phyloP scores from a whole-genome alignment of 2,797 vertebrate genomes.

The Lophotriccus pileatus region DNA sequence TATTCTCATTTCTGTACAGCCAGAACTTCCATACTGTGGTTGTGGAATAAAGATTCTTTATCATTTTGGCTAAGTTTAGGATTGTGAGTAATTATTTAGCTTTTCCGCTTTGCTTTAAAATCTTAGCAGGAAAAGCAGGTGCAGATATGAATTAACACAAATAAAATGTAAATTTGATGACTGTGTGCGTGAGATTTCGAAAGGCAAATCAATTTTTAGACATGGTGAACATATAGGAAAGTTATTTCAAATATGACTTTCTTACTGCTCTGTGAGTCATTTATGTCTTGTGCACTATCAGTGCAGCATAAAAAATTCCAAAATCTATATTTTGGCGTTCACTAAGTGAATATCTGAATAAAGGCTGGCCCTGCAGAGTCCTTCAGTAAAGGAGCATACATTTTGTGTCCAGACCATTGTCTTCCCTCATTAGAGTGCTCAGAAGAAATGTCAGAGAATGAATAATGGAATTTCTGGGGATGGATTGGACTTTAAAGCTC shows the following conservation, averaged over 20 bases:
- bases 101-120: not conserved
- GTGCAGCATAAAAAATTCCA: not conserved
- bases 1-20: fast-evolving
- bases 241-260: not conserved
- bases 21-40: not conserved
- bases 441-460: not conserved
- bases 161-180: not conserved
- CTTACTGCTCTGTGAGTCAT: too few relatives aligned
- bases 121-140: not conserved
- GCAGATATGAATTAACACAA: not conserved
- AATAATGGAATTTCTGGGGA: not conserved
- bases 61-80: not conserved
- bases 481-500: not conserved
- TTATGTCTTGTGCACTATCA: not conserved
- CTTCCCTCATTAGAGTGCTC: not conserved
- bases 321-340: not conserved
- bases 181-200: not conserved
- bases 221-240: not conserved
- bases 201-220: not conserved
- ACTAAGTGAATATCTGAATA: not conserved
- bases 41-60: not conserved
- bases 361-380: not conserved
- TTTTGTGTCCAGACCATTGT: not conserved
- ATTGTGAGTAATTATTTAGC: not conserved
- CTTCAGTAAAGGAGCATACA: not conserved